Conservation (phyloP, 1,140 invertebrate genomes). For the Holcopasites calliopsidis region DNA sequence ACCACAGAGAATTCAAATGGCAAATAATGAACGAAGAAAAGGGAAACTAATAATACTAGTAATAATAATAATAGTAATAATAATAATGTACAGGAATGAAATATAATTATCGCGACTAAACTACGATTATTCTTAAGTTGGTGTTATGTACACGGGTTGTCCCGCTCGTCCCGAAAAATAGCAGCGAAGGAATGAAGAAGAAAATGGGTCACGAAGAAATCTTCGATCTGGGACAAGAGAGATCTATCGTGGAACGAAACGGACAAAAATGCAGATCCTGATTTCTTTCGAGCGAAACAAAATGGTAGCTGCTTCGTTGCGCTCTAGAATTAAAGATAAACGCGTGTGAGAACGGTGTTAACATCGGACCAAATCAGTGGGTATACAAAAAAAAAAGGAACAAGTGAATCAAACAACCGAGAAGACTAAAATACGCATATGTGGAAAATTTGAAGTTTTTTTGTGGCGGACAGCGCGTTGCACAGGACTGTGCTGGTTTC, state of each 20-base stretch:
- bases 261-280: conserved; percentile 18
- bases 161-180: conserved; percentile 36
- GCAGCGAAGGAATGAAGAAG: background rate
- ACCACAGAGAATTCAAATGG: conserved; percentile 53
- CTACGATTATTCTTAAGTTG: conserved; percentile 49
- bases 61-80: no score
- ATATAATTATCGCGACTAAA: conserved; percentile 21
- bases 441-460: no score
- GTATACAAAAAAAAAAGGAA: background rate
- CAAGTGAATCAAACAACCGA: background rate
- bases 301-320: conserved; percentile 71
- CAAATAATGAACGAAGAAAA: conserved; percentile 39
- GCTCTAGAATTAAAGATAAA: conserved; percentile 46
- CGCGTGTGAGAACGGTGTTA: background rate
- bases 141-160: conserved; percentile 32
- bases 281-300: conserved; percentile 64
- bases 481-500: no score
- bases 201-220: background rate
- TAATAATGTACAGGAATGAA: conserved; percentile 30
- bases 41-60: conserved; percentile 33
- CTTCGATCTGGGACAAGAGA: background rate
- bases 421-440: background rate
- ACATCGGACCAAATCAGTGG: conserved; percentile 8
- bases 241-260: conserved; percentile 3
- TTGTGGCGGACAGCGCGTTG: no score